Evolutionary conservation across 2,888 invertebrate genomes (phyloP), one percentile per base, ranked within the genome.

Genomic region (Abscondita cerata): DNA sequence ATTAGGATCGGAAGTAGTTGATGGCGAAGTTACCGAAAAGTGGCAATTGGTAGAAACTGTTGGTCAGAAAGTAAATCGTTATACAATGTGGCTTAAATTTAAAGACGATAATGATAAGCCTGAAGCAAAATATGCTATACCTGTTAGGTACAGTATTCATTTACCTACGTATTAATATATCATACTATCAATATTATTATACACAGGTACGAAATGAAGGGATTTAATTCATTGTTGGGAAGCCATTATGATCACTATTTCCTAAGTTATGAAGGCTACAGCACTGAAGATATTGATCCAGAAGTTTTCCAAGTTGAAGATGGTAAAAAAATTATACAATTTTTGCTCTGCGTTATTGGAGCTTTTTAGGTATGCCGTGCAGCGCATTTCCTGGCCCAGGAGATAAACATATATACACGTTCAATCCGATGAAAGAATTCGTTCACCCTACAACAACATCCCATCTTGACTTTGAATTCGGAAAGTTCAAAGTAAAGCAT

Each of bases 211-310:
- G 95, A 96, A 81, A 98, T 98, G 97, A 89, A 88, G 75, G 98
- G 97, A 0, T 97, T 86, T 80, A 96, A 98, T 78, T 87, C 90
- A 0, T 83, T 98, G 0, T 83, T 98, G n/a, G 96, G 96, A 0
- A 96, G 96, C 0, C 97, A 98, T 80, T 97, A 92, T 76, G 97
- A 98, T 80, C 96, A 96, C 78, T 98, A 98, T 76, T 93, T 91
- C 77, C 78, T 98, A 48, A 88, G 90, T 44, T 97, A 97, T 74
- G 86, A 87, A 41, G 83, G 83, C 63, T 90, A 87, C 66, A 81
- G 85, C 40, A 84, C 87, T 5, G 89, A 89, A 31, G 84, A 85
- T 36, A 91, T 91, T 38, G 86, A 87, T 62, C 83, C 87, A 44
- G 84, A 86, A 31, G 88, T 90, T 0, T 95, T 94, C 74, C 80